Conservation (phyloP, 1,140 invertebrate genomes). For the Macrotrachela quadricornifera region DNA sequence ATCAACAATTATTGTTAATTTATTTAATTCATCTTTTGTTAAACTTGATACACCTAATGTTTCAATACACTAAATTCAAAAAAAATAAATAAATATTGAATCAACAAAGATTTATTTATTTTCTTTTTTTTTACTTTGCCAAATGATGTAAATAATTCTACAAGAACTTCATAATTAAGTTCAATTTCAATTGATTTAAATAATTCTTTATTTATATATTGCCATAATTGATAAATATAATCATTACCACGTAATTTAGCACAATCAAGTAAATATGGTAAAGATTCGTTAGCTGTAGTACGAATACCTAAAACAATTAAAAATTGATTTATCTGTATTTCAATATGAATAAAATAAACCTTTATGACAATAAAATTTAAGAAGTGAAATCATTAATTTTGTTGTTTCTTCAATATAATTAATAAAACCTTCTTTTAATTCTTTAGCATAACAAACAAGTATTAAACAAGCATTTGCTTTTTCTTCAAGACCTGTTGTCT, state of each 20-base stretch:
- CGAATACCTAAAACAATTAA: conserved; percentile 40
- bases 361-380: conserved; percentile 98
- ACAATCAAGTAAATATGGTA: conserved; percentile 78
- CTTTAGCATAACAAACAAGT: conserved; percentile 90
- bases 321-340: neutral
- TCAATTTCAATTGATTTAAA: conserved; percentile 75
- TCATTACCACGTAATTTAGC: conserved; percentile 54
- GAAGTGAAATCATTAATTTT: conserved; percentile 67
- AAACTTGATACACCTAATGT: conserved; percentile 65
- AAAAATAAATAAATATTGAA: too few species aligned
- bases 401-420: conserved; percentile 81
- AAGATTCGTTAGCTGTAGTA: conserved; percentile 59
- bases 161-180: conserved; percentile 70
- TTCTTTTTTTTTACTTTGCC: conserved; percentile 41
- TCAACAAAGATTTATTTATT: neutral
- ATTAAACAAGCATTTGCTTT: conserved; percentile 97
- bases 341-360: conserved; percentile 29
- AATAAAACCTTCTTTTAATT: conserved; percentile 83
- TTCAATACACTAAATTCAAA: conserved; percentile 51
- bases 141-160: conserved; percentile 64
- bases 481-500: conserved; percentile 63
- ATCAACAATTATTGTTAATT: conserved; percentile 60
- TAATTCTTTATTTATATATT: conserved; percentile 67
- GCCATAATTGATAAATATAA: conserved; percentile 68
- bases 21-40: conserved; percentile 47